Base-by-base conservation (phyloP, 2,113 vertebrate species). In the Triplophysa tibetana region DNA sequence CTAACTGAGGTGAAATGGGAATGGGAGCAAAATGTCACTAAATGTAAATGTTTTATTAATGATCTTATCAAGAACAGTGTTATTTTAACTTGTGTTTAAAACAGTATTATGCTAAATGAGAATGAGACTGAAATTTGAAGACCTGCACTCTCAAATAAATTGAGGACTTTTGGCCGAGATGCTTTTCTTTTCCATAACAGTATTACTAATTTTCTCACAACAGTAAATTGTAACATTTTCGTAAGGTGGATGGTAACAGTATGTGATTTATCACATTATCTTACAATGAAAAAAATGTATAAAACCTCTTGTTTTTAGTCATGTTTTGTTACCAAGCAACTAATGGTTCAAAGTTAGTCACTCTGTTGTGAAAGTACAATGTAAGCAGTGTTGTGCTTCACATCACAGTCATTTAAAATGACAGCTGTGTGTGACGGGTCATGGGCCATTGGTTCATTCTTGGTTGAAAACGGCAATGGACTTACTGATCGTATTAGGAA, bases 401-500 rank as follows among this genome's bases (percentile, higher is more conserved):
- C 17, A 74, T 26, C 24, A 45, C 9, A 23, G 45, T n/a, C 16
- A 8, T 75, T 58, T 14, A 75, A 48, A 56, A 45, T 66, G 29
- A 73, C 78, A 66, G 69, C 78, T 80, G 60, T 73, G 61, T 24
- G 19, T 56, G 13, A 64, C n/a, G 10, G n/a, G 52, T 76, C 64
- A 64, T 16, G 58, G 58, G 56, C 62, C 21, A n/a, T 54, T 50
- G 70, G 75, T 83, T 86, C 82, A 38, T 65, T 80, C 19, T 84
- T 68, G 79, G 85, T 58, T 54, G 23, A 81, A 78, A 85, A 73
- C 21, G 24, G 73, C 33, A 58, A 19, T 78, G 72, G 67, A 67
- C 82, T 78, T 85, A 62, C 24, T 81, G 66, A 81, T 84, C 86
- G 64, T 73, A 81, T 84, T 33, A 76, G 54, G 50, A 76, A 86